Evolutionary conservation across 2,797 vertebrate genomes (phyloP).

Genomic region (Molossus molossus): DNA sequence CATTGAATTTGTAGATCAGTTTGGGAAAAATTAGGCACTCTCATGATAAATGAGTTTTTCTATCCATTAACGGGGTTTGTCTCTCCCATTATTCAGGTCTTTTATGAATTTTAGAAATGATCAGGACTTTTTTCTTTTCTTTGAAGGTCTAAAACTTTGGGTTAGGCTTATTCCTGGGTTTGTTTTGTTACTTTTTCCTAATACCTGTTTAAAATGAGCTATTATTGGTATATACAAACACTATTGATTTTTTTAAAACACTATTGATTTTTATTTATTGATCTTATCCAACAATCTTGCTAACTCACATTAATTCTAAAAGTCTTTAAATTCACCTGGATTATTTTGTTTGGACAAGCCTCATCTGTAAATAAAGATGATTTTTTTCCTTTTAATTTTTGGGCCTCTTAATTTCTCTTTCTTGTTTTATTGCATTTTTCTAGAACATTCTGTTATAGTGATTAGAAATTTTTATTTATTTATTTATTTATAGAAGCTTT

Average conservation of each 20-base stretch:
- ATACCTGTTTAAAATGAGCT: neutral
- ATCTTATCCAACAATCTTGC: neutral
- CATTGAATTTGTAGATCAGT: slow-evolving; percentile 31
- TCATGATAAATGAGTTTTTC: neutral
- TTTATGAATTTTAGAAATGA: slow-evolving; percentile 43
- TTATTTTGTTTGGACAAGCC: slow-evolving; percentile 8
- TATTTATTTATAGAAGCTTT: neutral
- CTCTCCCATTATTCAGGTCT: neutral
- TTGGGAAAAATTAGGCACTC: neutral
- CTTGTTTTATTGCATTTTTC: slow-evolving; percentile 9
- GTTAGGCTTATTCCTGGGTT: neutral
- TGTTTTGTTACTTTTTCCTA: slow-evolving; percentile 22
- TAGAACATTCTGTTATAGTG: neutral
- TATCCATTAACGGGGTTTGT: neutral
- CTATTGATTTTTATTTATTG: slow-evolving; percentile 4
- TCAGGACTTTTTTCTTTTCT: neutral
- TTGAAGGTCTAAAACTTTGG: neutral
- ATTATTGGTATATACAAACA: neutral
- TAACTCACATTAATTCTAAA: slow-evolving; percentile 1
- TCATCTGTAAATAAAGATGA: neutral
- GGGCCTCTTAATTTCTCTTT: slow-evolving; percentile 9
- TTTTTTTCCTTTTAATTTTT: neutral
- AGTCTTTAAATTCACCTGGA: neutral
- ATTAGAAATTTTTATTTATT: slow-evolving; percentile 17
- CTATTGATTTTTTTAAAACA: slow-evolving; percentile 10